phyloP scores from a whole-genome alignment of 2,888 invertebrate genomes.

The Aporophyla nigra region DNA sequence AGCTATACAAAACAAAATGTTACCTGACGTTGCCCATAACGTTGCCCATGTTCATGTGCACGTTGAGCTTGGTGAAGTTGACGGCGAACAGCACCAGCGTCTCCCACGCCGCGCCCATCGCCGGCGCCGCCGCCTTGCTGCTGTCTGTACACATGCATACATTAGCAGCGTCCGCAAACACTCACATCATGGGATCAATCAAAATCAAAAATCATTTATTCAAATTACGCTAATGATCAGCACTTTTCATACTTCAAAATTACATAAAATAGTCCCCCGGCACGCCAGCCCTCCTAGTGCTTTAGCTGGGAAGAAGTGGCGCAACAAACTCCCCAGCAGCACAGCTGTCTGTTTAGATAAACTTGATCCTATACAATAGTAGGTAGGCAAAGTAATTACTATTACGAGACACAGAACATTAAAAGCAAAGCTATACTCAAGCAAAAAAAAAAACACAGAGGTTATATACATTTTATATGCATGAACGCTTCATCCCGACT shows the following conservation, averaged over 20 bases:
- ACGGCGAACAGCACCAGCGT: conserved; percentile 98
- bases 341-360: too few species aligned
- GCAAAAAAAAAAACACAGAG: not conserved
- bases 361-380: too few species aligned
- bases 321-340: too few species aligned
- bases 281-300: too few species aligned
- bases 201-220: too few species aligned
- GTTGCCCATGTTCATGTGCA: conserved; percentile 99
- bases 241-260: too few species aligned
- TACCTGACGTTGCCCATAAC: conserved; percentile 99
- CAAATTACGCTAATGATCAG: too few species aligned
- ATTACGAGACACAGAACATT: too few species aligned
- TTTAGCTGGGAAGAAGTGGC: too few species aligned
- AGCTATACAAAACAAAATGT: conserved; percentile 71
- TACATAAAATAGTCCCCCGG: too few species aligned
- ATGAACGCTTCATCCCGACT: not conserved
- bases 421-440: too few species aligned
- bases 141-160: conserved; percentile 41
- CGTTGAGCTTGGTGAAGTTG: conserved; percentile 98
- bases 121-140: conserved; percentile 53
- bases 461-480: not conserved
- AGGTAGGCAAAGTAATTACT: too few species aligned
- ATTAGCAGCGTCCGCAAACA: not conserved
- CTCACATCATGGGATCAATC: not conserved
- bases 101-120: conserved; percentile 95